These are phyloP conservation scores for Argyrosomus regius DNA, from an alignment of 2,797 vertebrate species.

Conservation along the genomic window DNA sequence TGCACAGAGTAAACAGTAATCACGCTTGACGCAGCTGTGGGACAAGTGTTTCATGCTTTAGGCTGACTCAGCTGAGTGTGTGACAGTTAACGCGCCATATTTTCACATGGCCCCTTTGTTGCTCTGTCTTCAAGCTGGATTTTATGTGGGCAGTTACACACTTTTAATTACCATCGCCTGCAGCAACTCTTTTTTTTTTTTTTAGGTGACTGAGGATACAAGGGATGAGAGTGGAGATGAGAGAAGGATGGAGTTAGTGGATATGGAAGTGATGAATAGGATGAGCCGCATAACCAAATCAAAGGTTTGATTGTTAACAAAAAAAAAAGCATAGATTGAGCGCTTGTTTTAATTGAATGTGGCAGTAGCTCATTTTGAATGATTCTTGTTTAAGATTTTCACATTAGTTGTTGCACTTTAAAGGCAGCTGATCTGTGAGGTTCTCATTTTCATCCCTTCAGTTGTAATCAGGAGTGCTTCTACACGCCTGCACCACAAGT, in stretches of 20 bases:
- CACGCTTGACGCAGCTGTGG: slow-evolving; percentile 7
- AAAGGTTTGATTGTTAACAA: not conserved
- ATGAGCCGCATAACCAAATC: not conserved
- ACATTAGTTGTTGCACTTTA: not conserved
- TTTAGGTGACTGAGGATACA: slow-evolving; percentile 15
- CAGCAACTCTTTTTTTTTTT: slow-evolving; percentile 7
- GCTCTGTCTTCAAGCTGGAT: slow-evolving; percentile 24
- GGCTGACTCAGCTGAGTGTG: slow-evolving; percentile 15
- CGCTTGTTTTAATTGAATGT: not conserved
- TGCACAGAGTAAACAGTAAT: slow-evolving; percentile 28
- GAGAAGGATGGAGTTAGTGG: not conserved
- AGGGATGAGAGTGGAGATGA: slow-evolving; percentile 4
- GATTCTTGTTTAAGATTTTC: not conserved
- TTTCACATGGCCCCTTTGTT: slow-evolving; percentile 41
- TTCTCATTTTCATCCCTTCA: not conserved
- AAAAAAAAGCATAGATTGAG: not conserved
- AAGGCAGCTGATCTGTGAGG: not conserved
- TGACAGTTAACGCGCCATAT: slow-evolving; percentile 17
- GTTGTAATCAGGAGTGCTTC: slow-evolving; percentile 17
- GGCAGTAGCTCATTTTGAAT: slow-evolving; percentile 1
- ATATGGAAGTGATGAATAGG: not conserved
- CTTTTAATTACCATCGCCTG: slow-evolving; percentile 39
- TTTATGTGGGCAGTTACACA: slow-evolving; percentile 31
- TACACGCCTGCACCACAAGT: slow-evolving; percentile 3
- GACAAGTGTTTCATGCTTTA: slow-evolving; percentile 32